Base-by-base conservation (phyloP, 2,888 invertebrate genomes). In the Scaptomyza parva region DNA sequence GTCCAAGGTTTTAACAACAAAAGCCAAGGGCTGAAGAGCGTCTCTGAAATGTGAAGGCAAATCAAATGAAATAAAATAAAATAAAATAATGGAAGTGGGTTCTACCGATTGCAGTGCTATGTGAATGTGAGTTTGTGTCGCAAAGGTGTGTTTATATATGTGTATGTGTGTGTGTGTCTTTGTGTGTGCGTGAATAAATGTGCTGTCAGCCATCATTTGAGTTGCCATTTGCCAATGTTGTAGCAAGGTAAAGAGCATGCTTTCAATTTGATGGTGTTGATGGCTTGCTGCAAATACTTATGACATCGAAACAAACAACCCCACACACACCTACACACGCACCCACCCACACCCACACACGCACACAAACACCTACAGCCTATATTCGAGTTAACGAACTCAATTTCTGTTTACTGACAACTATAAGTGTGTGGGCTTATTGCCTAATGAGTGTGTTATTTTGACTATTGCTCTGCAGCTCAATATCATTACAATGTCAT, bases 51-150 rank as follows among this genome's bases (percentile, higher is more conserved):
- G 70, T 74, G 73, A 61, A 60, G 70, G 76, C 60, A 72, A 79
- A 81, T 84, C 73, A 84, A 84, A 84, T 81, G 65, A 80, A 83
- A 86, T 83, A 59, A 76, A 78, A 68, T 76, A 48, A 84, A 86
- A 79, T 83, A 80, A 81, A 84, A 84, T 72, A 76, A 78, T 62
- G 67, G 60, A 67, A 70, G 52, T 63, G 64, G 43, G 60, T 60
- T 35, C 43, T 9, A 41, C 45, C 39, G 55, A 60, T 61, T 59
- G 57, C 39, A 58, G 3, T 2, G 59, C 51, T 47, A 37, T 24
- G 43, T 63, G 45, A 55, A 40, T 51, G 48, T 52, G 44, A 54
- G 51, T 63, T 37, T 40, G 40, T 47, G 47, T 37, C 37, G 37
- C 37, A 9, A 14, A 37, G 57, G 44, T 59, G 54, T 14, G 41